Base-by-base conservation (phyloP, 2,888 invertebrate genomes). In the Cecidostiba fungosa region DNA sequence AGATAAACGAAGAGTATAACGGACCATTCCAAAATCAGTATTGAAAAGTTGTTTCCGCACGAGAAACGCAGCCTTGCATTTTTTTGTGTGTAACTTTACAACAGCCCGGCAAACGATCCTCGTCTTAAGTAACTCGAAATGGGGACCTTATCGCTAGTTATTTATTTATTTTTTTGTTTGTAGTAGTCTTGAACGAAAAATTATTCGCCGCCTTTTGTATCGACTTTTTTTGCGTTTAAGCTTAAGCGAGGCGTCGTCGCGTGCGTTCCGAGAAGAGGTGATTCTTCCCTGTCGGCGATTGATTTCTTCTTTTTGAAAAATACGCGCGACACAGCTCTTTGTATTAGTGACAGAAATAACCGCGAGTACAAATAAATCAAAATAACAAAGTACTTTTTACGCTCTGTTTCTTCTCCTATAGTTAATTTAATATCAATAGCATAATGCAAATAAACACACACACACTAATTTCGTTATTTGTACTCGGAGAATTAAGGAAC, bases 11-110 rank as follows among this genome's bases (percentile, higher is more conserved):
- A 87, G 77, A 89, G 81, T 80, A 79, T 83, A 84, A 87, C 90
- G 89, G 90, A 91, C 88, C 93, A 93, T 93, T 93, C 93, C 93
- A 92, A 92, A 92, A 91, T 91, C 93, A 93, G 93, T 93, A 93
- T 93, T 93, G 88, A 90, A 80, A 85, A 87, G 85, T 87, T 85
- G 80, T 84, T 86, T 87, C 87, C 43, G 54, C 54, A 29, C 29
- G 59, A 74, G 62, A 87, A 87, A 77, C 82, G 80, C 74, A 82
- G 82, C 85, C 85, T 89, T 91, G 89, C 89, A 89, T 88, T 89
- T 87, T 88, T 72, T 26, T 59, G 72, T 76, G 66, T 32, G 23
- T 82, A 79, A 72, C 79, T 73, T 79, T 82, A 80, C 73, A 62
- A 47, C 19, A 72, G 43, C 8, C 69, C 32, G 70, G 70, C 23